These are phyloP conservation scores for Trisateles emortualis DNA, from an alignment of 2,888 invertebrate species.

Conservation along the genomic window DNA sequence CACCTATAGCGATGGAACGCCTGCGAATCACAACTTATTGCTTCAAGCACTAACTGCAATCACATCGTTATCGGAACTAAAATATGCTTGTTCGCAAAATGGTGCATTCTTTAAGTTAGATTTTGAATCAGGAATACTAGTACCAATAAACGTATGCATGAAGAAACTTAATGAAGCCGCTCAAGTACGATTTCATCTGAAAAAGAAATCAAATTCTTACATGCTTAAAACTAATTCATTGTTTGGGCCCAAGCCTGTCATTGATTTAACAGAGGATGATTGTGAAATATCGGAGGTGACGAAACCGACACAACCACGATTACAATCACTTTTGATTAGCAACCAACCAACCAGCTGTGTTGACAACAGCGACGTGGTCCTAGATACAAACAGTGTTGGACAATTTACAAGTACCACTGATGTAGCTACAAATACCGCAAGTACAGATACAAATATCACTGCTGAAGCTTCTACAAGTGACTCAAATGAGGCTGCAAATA, in stretches of 20 bases:
- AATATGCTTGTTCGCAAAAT: conserved; percentile 62
- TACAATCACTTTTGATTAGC: not conserved
- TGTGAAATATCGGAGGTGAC: not conserved
- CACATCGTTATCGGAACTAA: conserved; percentile 66
- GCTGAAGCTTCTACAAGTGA: too few relatives aligned
- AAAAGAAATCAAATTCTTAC: too few relatives aligned
- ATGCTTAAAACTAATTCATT: not conserved
- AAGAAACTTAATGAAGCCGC: conserved; percentile 33
- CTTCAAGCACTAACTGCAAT: conserved; percentile 44
- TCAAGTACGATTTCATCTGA: not conserved
- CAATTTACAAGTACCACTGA: too few relatives aligned
- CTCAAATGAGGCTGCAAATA: too few relatives aligned
- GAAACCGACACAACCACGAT: too few relatives aligned
- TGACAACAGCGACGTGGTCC: too few relatives aligned
- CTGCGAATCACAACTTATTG: not conserved
- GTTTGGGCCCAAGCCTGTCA: conserved; percentile 46
- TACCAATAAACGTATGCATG: conserved; percentile 70
- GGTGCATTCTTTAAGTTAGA: conserved; percentile 73
- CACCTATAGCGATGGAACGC: not conserved
- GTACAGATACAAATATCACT: too few relatives aligned
- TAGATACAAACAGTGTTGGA: too few relatives aligned
- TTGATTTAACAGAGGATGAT: conserved; percentile 73
- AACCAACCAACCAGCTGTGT: not conserved
- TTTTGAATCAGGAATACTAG: conserved; percentile 59
- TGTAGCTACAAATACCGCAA: too few relatives aligned